Conservation (phyloP, 1,140 invertebrate species). For the Nasonia longicornis region DNA sequence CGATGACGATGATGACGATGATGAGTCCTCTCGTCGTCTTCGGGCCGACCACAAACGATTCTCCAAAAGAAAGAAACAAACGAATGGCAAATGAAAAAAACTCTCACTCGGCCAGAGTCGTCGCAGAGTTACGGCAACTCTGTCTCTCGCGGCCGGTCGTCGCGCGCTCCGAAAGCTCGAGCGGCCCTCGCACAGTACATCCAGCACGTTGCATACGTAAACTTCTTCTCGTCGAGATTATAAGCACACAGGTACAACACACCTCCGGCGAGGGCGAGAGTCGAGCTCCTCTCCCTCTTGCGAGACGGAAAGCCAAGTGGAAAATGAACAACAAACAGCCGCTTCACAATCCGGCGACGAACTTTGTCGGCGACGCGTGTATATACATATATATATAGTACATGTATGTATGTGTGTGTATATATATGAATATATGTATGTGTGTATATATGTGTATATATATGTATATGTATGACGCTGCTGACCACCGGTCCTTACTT, state of each 20-base stretch:
- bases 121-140: background rate
- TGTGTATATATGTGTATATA: background rate
- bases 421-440: too few species aligned
- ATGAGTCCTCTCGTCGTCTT: background rate
- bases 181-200: background rate
- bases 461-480: background rate
- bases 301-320: background rate
- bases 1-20: too few species aligned
- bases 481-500: too few species aligned
- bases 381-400: background rate
- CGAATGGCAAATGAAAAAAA: too few species aligned
- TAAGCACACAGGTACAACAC: background rate
- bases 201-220: background rate
- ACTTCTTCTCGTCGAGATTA: background rate
- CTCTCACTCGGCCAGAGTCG: background rate
- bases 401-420: background rate
- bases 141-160: conserved; percentile 18
- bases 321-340: background rate
- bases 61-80: conserved; percentile 7
- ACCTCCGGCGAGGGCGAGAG: background rate
- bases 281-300: too few species aligned
- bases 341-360: background rate
- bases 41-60: conserved; percentile 10
- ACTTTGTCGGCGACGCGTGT: background rate
- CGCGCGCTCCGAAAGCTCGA: background rate